Evolutionary conservation across 1,140 invertebrate genomes (phyloP).

Genomic region (Linepithema humile): DNA sequence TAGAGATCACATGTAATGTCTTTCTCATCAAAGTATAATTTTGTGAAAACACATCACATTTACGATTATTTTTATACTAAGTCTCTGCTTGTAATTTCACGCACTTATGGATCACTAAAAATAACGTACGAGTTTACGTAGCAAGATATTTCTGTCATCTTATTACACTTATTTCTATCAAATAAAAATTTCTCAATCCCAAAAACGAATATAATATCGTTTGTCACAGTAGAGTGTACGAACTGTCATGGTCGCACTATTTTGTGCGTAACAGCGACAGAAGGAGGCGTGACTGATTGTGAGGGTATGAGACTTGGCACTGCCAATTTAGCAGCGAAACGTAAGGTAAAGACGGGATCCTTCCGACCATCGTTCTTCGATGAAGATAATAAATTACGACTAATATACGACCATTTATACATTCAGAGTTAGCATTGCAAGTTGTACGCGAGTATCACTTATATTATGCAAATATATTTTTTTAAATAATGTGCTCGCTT

Average conservation of each 20-base stretch:
- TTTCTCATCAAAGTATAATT: not conserved
- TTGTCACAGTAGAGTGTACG: not conserved
- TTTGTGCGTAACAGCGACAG: not conserved
- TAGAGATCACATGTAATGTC: not conserved
- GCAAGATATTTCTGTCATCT: not conserved
- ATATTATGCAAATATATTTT: conserved; percentile 9
- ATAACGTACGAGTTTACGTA: not conserved
- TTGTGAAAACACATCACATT: not conserved
- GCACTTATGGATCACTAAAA: not conserved
- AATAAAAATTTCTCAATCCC: not conserved
- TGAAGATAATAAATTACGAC: conserved; percentile 8
- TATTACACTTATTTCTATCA: not conserved
- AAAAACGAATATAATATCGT: not conserved
- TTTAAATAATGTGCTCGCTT: not conserved
- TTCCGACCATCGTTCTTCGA: not conserved
- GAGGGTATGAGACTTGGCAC: not conserved
- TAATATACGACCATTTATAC: not conserved
- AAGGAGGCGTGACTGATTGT: conserved; percentile 3
- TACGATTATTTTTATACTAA: not conserved
- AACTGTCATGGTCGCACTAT: not conserved
- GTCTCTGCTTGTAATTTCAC: not conserved
- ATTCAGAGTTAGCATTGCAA: not conserved
- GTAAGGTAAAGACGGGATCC: not conserved
- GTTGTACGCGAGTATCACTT: not conserved
- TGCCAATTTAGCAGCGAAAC: conserved; percentile 42